Percentiles rank a stretch among this genome's conserved stretches.
These are phyloP conservation scores for Morpho helenor DNA, from an alignment of 2,888 invertebrate genomes.

Conservation along the genomic window DNA sequence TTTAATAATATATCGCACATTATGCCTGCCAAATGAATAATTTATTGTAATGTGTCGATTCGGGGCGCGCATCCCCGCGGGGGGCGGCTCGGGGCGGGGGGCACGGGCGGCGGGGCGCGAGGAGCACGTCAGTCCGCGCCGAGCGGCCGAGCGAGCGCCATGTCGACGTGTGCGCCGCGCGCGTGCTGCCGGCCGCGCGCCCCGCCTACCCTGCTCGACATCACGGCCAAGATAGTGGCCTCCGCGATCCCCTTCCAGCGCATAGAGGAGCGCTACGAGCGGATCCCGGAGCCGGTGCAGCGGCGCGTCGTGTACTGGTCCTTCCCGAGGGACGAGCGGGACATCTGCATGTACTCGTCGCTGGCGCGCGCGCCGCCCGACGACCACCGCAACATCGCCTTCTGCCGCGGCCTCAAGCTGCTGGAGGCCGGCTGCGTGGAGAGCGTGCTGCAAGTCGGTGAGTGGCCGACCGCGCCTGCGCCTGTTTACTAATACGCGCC, in stretches of 20 bases:
- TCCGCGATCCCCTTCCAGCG: slow-evolving; percentile 91
- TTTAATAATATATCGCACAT: slow-evolving; percentile 79
- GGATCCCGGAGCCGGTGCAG: slow-evolving; percentile 94
- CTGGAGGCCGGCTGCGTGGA: slow-evolving; percentile 90
- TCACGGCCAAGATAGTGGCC: slow-evolving; percentile 90
- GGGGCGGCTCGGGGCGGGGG: slow-evolving; percentile 31
- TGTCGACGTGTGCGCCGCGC: slow-evolving; percentile 76
- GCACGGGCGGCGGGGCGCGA: slow-evolving; percentile 38
- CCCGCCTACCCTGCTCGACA: slow-evolving; percentile 89
- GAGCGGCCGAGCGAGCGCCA: slow-evolving; percentile 76
- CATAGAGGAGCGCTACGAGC: slow-evolving; percentile 91
- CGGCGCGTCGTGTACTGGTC: slow-evolving; percentile 93
- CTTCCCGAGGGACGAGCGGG: slow-evolving; percentile 91
- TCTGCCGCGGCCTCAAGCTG: slow-evolving; percentile 91
- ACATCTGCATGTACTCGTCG: slow-evolving; percentile 94
- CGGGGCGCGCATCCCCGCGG: slow-evolving; percentile 66
- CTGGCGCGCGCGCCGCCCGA: slow-evolving; percentile 80
- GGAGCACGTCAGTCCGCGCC: slow-evolving; percentile 67
- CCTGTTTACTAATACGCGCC: slow-evolving; percentile 79
- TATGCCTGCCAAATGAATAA: slow-evolving; percentile 77
- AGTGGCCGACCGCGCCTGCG: slow-evolving; percentile 78
- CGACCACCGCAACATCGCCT: slow-evolving; percentile 90
- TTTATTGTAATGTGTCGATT: slow-evolving; percentile 74
- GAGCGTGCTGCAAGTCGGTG: slow-evolving; percentile 93
- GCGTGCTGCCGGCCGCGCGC: slow-evolving; percentile 77